These are phyloP conservation scores for Cantharis rufa DNA, from an alignment of 2,888 invertebrate genomes.

Conservation along the genomic window DNA sequence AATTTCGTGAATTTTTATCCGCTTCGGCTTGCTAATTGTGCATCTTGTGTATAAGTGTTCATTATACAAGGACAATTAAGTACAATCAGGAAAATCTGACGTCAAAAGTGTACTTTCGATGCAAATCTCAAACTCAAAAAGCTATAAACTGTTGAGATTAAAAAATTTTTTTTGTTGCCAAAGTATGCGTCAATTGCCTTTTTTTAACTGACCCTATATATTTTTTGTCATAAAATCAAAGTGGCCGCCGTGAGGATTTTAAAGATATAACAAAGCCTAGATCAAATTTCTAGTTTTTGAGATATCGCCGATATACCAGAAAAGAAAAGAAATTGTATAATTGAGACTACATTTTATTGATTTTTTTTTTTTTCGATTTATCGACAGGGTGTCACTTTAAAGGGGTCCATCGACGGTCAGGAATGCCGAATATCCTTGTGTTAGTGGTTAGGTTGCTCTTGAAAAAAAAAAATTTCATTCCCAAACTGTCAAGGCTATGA, in stretches of 20 bases:
- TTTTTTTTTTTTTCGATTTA: no score
- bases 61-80: background rate
- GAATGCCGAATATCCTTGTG: no score
- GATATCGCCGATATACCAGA: background rate
- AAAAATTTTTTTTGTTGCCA: background rate
- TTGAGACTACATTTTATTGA: no score
- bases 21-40: background rate
- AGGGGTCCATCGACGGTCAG: no score
- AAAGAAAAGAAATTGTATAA: no score
- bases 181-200: background rate
- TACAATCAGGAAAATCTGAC: background rate
- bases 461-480: background rate
- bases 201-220: background rate
- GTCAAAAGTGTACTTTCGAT: background rate
- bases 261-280: background rate
- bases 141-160: background rate
- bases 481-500: background rate
- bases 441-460: no score
- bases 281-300: background rate
- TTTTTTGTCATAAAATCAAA: background rate
- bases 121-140: background rate
- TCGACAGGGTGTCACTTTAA: no score
- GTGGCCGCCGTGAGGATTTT: no score
- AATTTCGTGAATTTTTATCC: background rate
- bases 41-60: background rate